Evolutionary conservation across 35 echinoderm and acorn worm genomes (phyloP).

Genomic region (Ophioderma brevispina): DNA sequence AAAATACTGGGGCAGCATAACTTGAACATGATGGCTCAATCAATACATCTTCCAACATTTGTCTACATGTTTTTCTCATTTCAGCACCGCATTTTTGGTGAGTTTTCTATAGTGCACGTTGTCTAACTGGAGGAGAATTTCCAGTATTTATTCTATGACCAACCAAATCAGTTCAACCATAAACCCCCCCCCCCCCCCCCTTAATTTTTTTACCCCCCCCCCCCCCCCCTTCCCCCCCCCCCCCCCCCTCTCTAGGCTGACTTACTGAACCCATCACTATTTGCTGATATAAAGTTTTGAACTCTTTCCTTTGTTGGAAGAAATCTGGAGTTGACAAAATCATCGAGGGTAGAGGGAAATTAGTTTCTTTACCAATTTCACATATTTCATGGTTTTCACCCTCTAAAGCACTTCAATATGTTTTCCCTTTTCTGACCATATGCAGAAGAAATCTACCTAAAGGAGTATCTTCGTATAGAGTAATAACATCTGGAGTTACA

Average conservation of each 20-base stretch:
- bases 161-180: neutral
- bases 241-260: neutral
- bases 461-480: neutral
- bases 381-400: neutral
- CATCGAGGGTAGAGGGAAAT: neutral
- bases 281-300: neutral
- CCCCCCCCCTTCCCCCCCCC: no score
- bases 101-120: neutral
- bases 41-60: conserved; percentile 27
- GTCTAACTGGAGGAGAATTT: neutral
- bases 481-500: neutral
- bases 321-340: neutral
- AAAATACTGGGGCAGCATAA: conserved; percentile 30
- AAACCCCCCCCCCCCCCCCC: no score
- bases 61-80: neutral
- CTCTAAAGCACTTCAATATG: no score
- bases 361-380: no score
- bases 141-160: neutral
- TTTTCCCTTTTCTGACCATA: no score
- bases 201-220: no score
- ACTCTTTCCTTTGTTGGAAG: neutral
- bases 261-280: neutral
- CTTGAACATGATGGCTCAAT: neutral
- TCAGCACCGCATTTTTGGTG: neutral
- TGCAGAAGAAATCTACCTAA: no score